phyloP scores from a whole-genome alignment of 2,113 vertebrate species.

The Malurus cyaneus region DNA sequence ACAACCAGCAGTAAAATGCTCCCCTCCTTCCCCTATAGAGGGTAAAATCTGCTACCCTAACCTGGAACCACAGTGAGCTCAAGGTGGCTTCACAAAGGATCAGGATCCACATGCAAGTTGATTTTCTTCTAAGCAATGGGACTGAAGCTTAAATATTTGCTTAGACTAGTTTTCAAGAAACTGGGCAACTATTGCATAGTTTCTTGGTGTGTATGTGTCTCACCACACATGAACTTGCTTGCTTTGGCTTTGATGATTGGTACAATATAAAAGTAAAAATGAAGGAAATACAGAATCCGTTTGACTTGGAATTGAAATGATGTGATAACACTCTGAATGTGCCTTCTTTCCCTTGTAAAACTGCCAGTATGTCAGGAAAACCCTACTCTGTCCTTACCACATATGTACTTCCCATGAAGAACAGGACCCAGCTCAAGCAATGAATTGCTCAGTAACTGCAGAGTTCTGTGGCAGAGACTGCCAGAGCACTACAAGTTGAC shows the following conservation, averaged over 20 bases:
- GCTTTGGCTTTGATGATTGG: neutral
- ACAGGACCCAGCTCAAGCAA: neutral
- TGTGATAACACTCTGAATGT: neutral
- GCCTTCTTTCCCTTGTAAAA: neutral
- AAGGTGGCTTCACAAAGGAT: neutral
- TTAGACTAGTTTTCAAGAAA: neutral
- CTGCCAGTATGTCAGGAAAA: neutral
- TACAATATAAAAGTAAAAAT: neutral
- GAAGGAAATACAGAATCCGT: neutral
- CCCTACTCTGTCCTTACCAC: neutral
- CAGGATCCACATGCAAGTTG: neutral
- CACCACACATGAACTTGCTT: neutral
- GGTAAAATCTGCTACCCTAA: neutral
- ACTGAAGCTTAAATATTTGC: neutral
- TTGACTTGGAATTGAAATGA: neutral
- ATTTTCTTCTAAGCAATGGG: neutral
- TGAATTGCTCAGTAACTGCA: neutral
- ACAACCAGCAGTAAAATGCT: neutral
- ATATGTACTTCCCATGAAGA: accelerated
- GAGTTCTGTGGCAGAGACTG: neutral
- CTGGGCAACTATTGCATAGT: neutral
- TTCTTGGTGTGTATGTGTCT: neutral
- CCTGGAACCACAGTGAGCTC: neutral
- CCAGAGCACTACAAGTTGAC: neutral
- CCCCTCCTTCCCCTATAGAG: neutral